Conservation (phyloP, 2,113 vertebrate genomes). For the Amphiprion ocellaris region DNA sequence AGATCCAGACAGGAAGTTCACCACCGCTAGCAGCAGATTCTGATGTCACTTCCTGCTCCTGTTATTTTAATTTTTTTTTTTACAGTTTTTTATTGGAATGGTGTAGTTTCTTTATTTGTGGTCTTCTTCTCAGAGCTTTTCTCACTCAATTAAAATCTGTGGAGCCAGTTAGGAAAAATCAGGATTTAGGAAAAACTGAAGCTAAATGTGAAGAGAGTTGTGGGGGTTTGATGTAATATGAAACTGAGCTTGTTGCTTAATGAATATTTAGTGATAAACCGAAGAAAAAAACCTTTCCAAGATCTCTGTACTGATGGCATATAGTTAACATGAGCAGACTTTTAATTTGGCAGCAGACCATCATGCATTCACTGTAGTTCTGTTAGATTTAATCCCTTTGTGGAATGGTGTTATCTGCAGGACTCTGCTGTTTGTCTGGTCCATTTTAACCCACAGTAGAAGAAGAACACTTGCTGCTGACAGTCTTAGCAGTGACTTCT, state of each 20-base stretch:
- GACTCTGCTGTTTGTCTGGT: too few species aligned
- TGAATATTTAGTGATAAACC: background rate
- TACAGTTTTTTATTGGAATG: background rate
- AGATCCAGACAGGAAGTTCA: conserved; percentile 52
- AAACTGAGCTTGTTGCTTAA: too few species aligned
- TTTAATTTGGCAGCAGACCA: background rate
- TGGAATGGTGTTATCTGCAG: too few species aligned
- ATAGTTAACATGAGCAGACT: background rate
- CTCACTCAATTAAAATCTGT: too few species aligned
- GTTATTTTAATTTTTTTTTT: background rate
- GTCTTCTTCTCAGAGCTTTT: background rate
- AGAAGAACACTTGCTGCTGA: too few species aligned
- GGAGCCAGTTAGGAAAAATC: too few species aligned
- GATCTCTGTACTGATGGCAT: background rate
- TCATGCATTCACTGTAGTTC: too few species aligned
- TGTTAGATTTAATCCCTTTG: too few species aligned
- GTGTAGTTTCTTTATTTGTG: background rate
- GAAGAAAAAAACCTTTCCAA: background rate
- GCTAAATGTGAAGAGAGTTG: background rate
- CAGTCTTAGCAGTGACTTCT: too few species aligned
- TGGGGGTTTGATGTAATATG: too few species aligned
- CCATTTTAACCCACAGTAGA: too few species aligned
- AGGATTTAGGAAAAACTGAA: too few species aligned
- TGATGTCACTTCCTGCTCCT: conserved; percentile 61
- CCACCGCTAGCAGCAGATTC: conserved; percentile 22